phyloP scores from a whole-genome alignment of 2,888 invertebrate species.

The Synanthedon tipuliformis region DNA sequence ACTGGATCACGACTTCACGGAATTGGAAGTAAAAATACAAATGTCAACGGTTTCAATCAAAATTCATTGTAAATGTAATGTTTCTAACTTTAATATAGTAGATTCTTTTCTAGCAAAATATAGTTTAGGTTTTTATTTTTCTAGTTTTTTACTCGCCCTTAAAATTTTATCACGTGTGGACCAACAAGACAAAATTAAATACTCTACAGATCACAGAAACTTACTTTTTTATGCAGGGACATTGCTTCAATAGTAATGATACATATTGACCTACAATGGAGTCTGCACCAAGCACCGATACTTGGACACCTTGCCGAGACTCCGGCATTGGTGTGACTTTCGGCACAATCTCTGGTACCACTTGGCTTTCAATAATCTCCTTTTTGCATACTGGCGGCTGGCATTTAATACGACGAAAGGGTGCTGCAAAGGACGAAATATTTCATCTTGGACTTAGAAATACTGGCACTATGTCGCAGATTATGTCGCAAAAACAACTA shows the following conservation, averaged over 20 bases:
- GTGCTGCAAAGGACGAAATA: constrained; percentile 23
- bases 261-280: constrained; percentile 60
- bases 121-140: no score
- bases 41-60: no score
- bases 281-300: constrained; percentile 64
- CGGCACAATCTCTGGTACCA: constrained; percentile 1
- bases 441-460: neutral
- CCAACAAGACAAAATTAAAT: neutral
- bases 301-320: constrained; percentile 44
- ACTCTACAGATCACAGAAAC: constrained; percentile 10
- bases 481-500: constrained; percentile 13
- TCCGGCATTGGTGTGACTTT: constrained; percentile 23
- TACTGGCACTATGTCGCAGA: neutral
- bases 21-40: neutral
- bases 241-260: constrained; percentile 66
- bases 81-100: no score
- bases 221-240: constrained; percentile 58
- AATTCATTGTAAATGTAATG: no score
- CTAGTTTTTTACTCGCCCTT: neutral
- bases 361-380: constrained; percentile 2
- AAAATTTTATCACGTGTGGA: neutral
- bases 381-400: constrained; percentile 16
- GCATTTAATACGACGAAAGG: constrained; percentile 40
- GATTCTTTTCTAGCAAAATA: neutral
- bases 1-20: neutral